Evolutionary conservation across 2,797 vertebrate species (phyloP).

Genomic region (Sebastes iracundus): DNA sequence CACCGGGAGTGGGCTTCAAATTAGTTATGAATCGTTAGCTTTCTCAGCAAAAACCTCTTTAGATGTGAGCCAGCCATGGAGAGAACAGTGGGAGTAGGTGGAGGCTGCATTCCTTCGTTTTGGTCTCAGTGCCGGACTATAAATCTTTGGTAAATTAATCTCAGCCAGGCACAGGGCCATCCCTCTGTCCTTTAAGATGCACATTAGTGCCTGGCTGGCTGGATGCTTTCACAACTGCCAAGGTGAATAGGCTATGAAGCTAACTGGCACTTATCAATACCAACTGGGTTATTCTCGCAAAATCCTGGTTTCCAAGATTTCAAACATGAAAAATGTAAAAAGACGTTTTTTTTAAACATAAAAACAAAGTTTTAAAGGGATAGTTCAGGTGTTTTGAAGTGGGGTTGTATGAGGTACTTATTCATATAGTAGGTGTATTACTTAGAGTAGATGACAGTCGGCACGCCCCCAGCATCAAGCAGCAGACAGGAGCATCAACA

Average conservation of each 20-base stretch:
- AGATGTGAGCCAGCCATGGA: conserved; percentile 81
- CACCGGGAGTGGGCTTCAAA: conserved; percentile 78
- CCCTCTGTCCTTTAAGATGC: conserved; percentile 82
- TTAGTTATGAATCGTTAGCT: conserved; percentile 83
- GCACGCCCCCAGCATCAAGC: rapidly evolving
- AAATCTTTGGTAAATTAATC: conserved; percentile 92
- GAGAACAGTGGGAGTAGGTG: conserved; percentile 76
- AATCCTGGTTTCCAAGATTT: no score
- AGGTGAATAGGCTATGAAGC: conserved; percentile 83
- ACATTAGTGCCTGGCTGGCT: conserved; percentile 86
- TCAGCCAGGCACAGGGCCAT: conserved; percentile 74
- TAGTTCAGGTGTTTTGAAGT: no score
- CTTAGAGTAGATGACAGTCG: no score
- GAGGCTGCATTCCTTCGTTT: conserved; percentile 74
- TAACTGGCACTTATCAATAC: conserved; percentile 61
- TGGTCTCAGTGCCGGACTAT: conserved; percentile 70
- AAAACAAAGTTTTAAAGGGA: no score
- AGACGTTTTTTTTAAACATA: rapidly evolving
- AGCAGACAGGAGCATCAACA: no score
- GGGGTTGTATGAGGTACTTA: no score
- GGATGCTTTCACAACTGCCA: conserved; percentile 83
- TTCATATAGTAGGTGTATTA: no score
- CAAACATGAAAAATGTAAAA: no score
- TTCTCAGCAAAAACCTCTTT: conserved; percentile 76
- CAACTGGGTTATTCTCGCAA: neutral